Evolutionary conservation across 2,888 invertebrate species (phyloP), one percentile per base, ranked within the genome.

Genomic region (Zaprionus bogoriensis): DNA sequence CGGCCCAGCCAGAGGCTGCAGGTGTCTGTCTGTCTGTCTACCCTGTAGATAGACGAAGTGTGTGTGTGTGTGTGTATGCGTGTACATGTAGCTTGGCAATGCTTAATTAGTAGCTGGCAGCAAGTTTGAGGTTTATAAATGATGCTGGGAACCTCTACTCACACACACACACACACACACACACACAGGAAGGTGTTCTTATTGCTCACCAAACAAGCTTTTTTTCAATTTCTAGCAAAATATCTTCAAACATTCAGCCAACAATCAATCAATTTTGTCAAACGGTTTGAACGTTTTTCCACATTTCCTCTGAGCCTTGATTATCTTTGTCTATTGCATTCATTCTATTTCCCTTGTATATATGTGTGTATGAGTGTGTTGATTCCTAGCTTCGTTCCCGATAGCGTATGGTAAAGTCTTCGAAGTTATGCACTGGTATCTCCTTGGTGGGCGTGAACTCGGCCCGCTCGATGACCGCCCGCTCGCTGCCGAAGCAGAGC

Each of bases 401-500:
- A 23, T 48, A 60, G 41, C 87, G 89, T 57, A 94, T 93, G 27
- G 88, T 85, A 66, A 94, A 94, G 53, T 91, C 84, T 0, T 91
- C 75, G 53, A 92, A 92, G 1, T 90, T 89, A 54, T 89, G 93
- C 7, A 92, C 89, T 0, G 75, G 46, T 55, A 96, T 93, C 66
- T 92, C 92, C 74, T 92, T 92, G 74, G 93, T 93, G 83, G 95
- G 94, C 28, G 91, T 92, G 88, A 96, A 96, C 67, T 93, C 93
- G 0, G 93, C 93, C 87, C 93, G 94, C 2, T 95, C 94, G 74
- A 96, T 95, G 68, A 91, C 90, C 25, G 95, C 95, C 73, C 92
- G 92, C 0, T 96, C 95, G 89, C 96, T 96, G 48, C 96, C 96
- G 7, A 92, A 93, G 19, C 91, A 92, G 74, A 93, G 92, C 47